Percentiles rank a stretch among this genome's conserved stretches.
phyloP scores from a whole-genome alignment of 1,140 invertebrate genomes.

The Stegodyphus dumicola region DNA sequence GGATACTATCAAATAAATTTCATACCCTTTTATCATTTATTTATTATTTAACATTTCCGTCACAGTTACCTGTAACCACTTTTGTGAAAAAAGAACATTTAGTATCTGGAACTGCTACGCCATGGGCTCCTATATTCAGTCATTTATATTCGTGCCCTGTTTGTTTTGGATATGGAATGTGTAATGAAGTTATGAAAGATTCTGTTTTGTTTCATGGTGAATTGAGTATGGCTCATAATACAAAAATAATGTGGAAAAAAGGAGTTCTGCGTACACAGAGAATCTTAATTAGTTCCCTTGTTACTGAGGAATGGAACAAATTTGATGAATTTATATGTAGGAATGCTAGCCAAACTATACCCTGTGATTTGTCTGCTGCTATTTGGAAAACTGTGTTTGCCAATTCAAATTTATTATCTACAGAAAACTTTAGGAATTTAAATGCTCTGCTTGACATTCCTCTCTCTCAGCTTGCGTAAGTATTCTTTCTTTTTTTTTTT shows the following conservation, averaged over 20 bases:
- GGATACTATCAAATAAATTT: too few species aligned
- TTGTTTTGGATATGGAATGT: slow-evolving; percentile 56
- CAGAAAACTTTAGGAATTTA: slow-evolving; percentile 29
- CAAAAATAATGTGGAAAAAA: slow-evolving; percentile 49
- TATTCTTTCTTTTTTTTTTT: not conserved
- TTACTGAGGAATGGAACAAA: slow-evolving; percentile 51
- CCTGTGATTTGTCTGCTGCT: slow-evolving; percentile 42
- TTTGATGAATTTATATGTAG: slow-evolving; percentile 58
- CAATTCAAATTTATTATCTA: slow-evolving; percentile 18
- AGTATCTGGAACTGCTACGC: not conserved
- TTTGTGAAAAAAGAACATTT: not conserved
- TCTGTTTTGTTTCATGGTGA: slow-evolving; percentile 52
- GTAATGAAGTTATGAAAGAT: slow-evolving; percentile 37
- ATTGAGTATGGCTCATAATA: slow-evolving; percentile 13
- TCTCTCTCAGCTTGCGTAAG: slow-evolving; percentile 46
- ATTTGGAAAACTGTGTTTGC: slow-evolving; percentile 52
- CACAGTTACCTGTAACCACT: too few species aligned
- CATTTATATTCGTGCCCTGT: slow-evolving; percentile 53
- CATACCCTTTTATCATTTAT: too few species aligned
- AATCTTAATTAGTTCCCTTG: slow-evolving; percentile 35
- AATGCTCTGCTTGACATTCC: slow-evolving; percentile 43
- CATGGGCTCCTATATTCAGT: slow-evolving; percentile 28
- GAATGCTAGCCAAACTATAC: slow-evolving; percentile 47
- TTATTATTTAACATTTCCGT: too few species aligned
- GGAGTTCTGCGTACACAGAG: slow-evolving; percentile 36